Percentiles rank a stretch among this genome's conserved stretches.
Evolutionary conservation across 1,140 invertebrate genomes (phyloP).

Genomic region (Bombus soroeensis): DNA sequence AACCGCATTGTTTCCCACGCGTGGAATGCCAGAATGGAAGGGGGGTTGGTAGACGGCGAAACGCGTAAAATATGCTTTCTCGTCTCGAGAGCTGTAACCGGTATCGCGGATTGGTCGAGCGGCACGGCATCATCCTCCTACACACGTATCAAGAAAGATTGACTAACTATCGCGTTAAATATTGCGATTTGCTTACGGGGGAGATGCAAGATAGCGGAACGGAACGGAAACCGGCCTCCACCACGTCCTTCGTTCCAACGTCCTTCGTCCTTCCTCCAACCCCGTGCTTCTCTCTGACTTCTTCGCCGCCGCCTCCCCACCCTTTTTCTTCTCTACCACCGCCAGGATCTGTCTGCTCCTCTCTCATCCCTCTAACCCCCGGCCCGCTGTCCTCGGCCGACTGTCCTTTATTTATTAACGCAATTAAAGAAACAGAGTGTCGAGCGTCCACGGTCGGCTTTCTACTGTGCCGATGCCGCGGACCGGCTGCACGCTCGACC

Average conservation of each 20-base stretch:
- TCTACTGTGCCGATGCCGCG: conserved; percentile 68
- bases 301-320: background rate
- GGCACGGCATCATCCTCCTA: conserved; percentile 66
- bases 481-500: conserved; percentile 23
- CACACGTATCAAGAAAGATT: conserved; percentile 56
- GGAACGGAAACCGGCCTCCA: conserved; percentile 32
- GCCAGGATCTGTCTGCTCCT: background rate
- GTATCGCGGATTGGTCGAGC: conserved; percentile 28
- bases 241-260: conserved; percentile 31
- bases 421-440: conserved; percentile 74
- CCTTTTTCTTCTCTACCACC: background rate
- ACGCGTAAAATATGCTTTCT: conserved; percentile 72
- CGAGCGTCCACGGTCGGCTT: conserved; percentile 62
- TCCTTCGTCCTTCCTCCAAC: conserved; percentile 37
- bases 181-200: conserved; percentile 77
- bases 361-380: background rate
- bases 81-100: background rate
- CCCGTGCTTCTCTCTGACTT: background rate
- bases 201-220: conserved; percentile 46
- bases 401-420: conserved; percentile 82
- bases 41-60: background rate
- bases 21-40: conserved; percentile 74
- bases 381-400: conserved; percentile 44
- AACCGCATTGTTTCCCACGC: conserved; percentile 80
- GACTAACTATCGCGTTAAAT: conserved; percentile 80